Conservation (phyloP, 2,797 vertebrate species). For the Trematomus bernacchii region DNA sequence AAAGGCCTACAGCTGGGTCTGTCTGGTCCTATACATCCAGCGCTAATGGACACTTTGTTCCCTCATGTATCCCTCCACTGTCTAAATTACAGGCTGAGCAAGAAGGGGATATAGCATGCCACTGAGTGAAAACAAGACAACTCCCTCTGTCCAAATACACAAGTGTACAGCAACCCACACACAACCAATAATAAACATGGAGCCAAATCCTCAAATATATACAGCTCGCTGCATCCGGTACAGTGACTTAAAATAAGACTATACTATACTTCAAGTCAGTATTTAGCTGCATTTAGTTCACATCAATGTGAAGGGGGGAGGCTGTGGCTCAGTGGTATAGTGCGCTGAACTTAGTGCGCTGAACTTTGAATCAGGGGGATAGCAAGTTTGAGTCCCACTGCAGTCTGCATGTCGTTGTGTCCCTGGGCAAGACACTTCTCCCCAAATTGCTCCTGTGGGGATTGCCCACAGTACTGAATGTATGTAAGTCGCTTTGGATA, state of each 20-base stretch:
- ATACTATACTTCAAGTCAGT: conserved; percentile 11
- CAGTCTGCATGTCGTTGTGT: no score
- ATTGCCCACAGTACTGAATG: no score
- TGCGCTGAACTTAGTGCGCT: no score
- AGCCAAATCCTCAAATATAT: conserved; percentile 31
- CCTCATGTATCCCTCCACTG: conserved; percentile 56
- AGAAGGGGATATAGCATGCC: conserved; percentile 25
- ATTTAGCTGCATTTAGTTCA: conserved; percentile 17
- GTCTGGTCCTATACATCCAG: conserved; percentile 59
- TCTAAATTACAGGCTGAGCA: conserved; percentile 69
- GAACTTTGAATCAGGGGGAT: no score
- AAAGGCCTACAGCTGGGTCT: conserved; percentile 48
- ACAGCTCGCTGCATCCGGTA: conserved; percentile 14
- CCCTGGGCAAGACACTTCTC: no score
- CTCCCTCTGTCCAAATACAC: conserved; percentile 62
- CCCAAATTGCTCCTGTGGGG: no score
- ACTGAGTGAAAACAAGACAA: conserved; percentile 57
- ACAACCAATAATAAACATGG: conserved; percentile 55
- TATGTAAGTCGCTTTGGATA: no score
- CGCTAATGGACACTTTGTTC: conserved; percentile 73
- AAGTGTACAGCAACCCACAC: conserved; percentile 32
- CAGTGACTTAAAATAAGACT: conserved; percentile 9
- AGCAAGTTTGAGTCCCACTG: no score
- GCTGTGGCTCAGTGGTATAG: no score
- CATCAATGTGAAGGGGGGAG: neutral